phyloP scores from a whole-genome alignment of 2,888 invertebrate genomes.

The Morinoia aosen region DNA sequence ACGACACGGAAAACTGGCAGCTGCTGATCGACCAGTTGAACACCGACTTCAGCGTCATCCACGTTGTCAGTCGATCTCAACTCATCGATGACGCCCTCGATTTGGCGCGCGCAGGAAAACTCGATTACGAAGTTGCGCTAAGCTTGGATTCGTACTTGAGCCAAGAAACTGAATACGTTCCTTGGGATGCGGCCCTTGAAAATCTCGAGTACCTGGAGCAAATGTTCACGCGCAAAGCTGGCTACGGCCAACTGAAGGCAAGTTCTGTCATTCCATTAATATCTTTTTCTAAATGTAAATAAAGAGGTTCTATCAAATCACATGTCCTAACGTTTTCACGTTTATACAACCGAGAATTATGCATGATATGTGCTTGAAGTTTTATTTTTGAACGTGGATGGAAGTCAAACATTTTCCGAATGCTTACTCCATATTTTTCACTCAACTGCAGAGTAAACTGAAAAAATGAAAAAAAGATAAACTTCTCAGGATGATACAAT shows the following conservation, averaged over 20 bases:
- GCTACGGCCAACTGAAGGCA: conserved; percentile 80
- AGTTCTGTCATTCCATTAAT: conserved; percentile 69
- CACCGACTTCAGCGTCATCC: conserved; percentile 78
- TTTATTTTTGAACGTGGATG: no score
- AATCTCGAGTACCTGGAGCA: conserved; percentile 83
- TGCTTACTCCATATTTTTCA: no score
- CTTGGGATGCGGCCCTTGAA: conserved; percentile 87
- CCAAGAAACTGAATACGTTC: conserved; percentile 85
- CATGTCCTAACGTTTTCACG: no score
- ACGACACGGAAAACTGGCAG: conserved; percentile 84
- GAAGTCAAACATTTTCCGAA: no score
- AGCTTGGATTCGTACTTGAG: conserved; percentile 84
- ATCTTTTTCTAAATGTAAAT: no score
- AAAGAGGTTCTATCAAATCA: no score
- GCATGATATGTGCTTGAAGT: no score
- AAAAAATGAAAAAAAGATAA: no score
- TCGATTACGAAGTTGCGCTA: conserved; percentile 82
- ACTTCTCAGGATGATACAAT: no score
- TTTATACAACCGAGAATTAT: no score
- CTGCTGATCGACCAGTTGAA: conserved; percentile 79
- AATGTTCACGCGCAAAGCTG: conserved; percentile 83
- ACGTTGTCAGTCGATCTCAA: conserved; percentile 86
- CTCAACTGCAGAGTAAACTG: no score
- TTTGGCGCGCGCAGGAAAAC: conserved; percentile 69
- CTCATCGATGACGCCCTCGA: conserved; percentile 81